Evolutionary conservation across 1,140 invertebrate species (phyloP).

Genomic region (Scaptomyza pallida): DNA sequence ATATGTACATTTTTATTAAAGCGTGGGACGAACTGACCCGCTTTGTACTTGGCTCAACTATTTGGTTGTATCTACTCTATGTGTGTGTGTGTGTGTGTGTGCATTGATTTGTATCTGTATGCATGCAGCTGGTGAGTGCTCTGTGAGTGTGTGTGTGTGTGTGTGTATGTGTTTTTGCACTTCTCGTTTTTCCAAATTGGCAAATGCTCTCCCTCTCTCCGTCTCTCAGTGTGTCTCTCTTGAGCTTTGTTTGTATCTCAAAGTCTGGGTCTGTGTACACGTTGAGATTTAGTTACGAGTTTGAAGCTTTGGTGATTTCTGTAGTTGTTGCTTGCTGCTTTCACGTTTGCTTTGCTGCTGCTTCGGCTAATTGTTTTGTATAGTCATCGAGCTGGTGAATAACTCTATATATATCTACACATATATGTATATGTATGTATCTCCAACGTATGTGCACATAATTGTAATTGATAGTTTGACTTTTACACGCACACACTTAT

Average conservation of each 20-base stretch:
- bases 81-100: no score
- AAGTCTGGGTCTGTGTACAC: slow-evolving; percentile 6
- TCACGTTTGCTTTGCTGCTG: slow-evolving; percentile 60
- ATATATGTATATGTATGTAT: slow-evolving; percentile 41
- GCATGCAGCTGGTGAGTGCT: background rate
- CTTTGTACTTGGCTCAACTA: slow-evolving; percentile 24
- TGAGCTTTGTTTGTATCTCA: background rate
- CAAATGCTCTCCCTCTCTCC: slow-evolving; percentile 25
- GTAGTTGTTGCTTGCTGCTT: slow-evolving; percentile 19
- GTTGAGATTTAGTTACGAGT: slow-evolving; percentile 49
- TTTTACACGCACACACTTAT: slow-evolving; percentile 41
- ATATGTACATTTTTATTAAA: background rate
- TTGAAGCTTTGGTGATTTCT: slow-evolving; percentile 37
- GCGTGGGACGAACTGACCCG: slow-evolving; percentile 18
- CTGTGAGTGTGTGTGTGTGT: slow-evolving; percentile 8
- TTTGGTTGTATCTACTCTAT: background rate
- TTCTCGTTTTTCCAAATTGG: slow-evolving; percentile 67
- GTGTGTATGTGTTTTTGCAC: slow-evolving; percentile 22
- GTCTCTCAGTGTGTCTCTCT: slow-evolving; percentile 5
- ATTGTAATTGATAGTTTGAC: slow-evolving; percentile 81
- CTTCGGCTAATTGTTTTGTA: slow-evolving; percentile 69
- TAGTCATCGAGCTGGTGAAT: slow-evolving; percentile 35
- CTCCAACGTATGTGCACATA: slow-evolving; percentile 68
- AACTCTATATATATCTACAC: slow-evolving; percentile 7
- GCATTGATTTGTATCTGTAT: slow-evolving; percentile 17